These are phyloP conservation scores for Trissolcus basalis DNA, from an alignment of 1,140 invertebrate genomes.

Conservation along the genomic window DNA sequence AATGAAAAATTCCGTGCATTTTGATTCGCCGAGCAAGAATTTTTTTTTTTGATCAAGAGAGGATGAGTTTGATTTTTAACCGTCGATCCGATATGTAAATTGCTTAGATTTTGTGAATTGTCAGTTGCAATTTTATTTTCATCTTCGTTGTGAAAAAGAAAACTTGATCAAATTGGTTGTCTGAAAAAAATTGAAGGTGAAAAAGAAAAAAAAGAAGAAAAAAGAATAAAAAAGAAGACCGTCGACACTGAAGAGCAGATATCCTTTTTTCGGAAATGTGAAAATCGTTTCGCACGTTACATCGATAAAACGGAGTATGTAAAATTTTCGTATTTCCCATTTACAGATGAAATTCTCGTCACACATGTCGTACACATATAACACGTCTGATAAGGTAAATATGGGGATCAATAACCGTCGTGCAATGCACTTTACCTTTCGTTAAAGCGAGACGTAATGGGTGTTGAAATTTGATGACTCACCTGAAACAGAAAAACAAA, in stretches of 20 bases:
- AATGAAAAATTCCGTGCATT: slow-evolving; percentile 20
- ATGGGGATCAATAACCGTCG: slow-evolving; percentile 23
- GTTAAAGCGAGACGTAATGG: neutral
- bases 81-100: too few relatives aligned
- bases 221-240: too few relatives aligned
- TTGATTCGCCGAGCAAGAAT: neutral
- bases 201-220: too few relatives aligned
- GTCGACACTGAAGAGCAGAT: too few relatives aligned
- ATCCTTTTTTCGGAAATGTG: neutral
- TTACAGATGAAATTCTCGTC: slow-evolving; percentile 17
- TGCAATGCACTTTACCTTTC: slow-evolving; percentile 13
- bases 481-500: slow-evolving; percentile 24
- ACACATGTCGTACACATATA: slow-evolving; percentile 16
- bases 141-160: too few relatives aligned
- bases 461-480: slow-evolving; percentile 6
- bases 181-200: too few relatives aligned
- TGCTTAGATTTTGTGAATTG: too few relatives aligned
- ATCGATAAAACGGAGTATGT: too few relatives aligned
- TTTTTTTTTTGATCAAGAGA: neutral
- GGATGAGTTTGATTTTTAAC: neutral
- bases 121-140: too few relatives aligned
- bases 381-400: slow-evolving; percentile 17
- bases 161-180: too few relatives aligned
- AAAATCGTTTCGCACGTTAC: too few relatives aligned
- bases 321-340: too few relatives aligned